A percentile compares a stretch with the other conserved stretches of the same genome.
These are phyloP conservation scores for Gasteruption jaculator DNA, from an alignment of 2,888 invertebrate genomes.

Conservation along the genomic window DNA sequence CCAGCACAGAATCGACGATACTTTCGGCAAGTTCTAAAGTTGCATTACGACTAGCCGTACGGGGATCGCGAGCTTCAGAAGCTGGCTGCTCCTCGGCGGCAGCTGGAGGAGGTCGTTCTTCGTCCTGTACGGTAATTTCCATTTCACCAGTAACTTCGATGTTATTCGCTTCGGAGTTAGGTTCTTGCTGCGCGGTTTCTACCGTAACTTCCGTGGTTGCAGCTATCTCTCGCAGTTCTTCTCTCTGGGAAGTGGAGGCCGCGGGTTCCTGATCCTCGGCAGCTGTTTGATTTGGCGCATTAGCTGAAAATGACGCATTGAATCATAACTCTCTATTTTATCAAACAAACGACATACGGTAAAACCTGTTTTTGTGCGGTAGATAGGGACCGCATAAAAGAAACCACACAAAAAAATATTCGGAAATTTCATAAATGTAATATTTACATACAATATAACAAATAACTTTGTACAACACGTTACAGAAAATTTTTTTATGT, in stretches of 20 bases:
- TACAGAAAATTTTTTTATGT: too few relatives aligned
- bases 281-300: conserved; percentile 33
- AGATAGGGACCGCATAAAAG: too few relatives aligned
- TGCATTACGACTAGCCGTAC: conserved; percentile 34
- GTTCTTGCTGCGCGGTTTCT: conserved; percentile 36
- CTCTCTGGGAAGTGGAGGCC: conserved; percentile 34
- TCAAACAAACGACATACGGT: too few relatives aligned
- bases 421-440: too few relatives aligned
- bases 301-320: conserved; percentile 29
- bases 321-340: background rate
- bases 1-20: conserved; percentile 51
- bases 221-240: conserved; percentile 30
- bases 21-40: conserved; percentile 49
- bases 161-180: conserved; percentile 38
- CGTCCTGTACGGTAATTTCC: conserved; percentile 47
- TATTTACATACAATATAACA: too few relatives aligned
- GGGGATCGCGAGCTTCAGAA: conserved; percentile 34
- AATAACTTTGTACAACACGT: too few relatives aligned
- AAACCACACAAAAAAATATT: too few relatives aligned
- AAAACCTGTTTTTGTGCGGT: too few relatives aligned
- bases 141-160: conserved; percentile 46
- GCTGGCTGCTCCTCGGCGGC: conserved; percentile 33
- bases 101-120: conserved; percentile 36
- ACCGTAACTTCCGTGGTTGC: conserved; percentile 36
- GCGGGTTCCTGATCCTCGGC: conserved; percentile 35